Evolutionary conservation across 1,140 invertebrate genomes (phyloP).

Genomic region (Diorhabda carinulata): DNA sequence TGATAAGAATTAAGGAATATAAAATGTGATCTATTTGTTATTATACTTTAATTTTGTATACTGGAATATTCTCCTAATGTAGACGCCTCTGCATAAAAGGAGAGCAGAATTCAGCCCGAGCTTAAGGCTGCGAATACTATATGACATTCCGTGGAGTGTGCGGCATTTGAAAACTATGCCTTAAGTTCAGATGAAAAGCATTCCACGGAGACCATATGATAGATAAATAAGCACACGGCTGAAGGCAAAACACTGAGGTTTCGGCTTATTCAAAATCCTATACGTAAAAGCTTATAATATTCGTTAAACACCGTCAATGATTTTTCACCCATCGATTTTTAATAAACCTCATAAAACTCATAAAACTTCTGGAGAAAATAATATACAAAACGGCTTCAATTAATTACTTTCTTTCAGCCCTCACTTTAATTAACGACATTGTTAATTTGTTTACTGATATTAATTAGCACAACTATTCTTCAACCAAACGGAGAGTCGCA

Average conservation of each 20-base stretch:
- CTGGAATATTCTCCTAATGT: too few species aligned
- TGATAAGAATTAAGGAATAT: too few species aligned
- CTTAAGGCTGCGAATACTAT: slow-evolving; percentile 38
- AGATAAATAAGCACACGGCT: slow-evolving; percentile 43
- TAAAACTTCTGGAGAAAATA: slow-evolving; percentile 11
- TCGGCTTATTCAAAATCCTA: slow-evolving; percentile 28
- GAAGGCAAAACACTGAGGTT: slow-evolving; percentile 33
- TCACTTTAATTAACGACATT: slow-evolving; percentile 13
- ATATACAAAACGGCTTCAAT: slow-evolving; percentile 16
- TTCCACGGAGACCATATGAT: slow-evolving; percentile 45
- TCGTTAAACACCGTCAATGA: slow-evolving; percentile 9
- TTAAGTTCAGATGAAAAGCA: slow-evolving; percentile 48
- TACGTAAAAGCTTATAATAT: slow-evolving; percentile 19
- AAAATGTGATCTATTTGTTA: too few species aligned
- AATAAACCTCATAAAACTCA: slow-evolving; percentile 7
- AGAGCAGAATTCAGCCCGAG: slow-evolving; percentile 1
- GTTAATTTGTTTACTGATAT: slow-evolving; percentile 19
- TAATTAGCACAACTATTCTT: slow-evolving; percentile 17
- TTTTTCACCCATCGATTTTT: slow-evolving; percentile 13
- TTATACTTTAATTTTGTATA: too few species aligned
- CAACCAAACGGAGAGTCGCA: background rate
- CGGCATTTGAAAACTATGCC: slow-evolving; percentile 46
- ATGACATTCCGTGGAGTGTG: slow-evolving; percentile 45
- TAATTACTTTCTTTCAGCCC: slow-evolving; percentile 11
- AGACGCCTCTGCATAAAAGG: background rate